A percentile compares a stretch with the other conserved stretches of the same genome.
phyloP scores from a whole-genome alignment of 2,113 vertebrate species.

The Tylochromis polylepis region DNA sequence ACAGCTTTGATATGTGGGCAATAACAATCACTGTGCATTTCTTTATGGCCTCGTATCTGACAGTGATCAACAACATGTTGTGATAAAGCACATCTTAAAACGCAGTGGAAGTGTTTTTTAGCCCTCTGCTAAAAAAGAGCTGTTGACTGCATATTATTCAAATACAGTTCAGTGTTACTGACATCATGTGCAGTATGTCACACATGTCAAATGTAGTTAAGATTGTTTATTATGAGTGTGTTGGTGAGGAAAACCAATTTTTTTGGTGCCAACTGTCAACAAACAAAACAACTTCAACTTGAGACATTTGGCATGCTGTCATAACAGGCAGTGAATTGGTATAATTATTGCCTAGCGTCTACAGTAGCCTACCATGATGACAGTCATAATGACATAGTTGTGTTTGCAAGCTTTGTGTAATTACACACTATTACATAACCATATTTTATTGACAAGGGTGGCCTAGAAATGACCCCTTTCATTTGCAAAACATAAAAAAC shows the following conservation, averaged over 20 bases:
- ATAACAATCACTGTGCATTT: not conserved
- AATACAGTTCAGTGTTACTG: not conserved
- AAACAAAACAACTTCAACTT: not conserved
- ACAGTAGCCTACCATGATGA: not conserved
- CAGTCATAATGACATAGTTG: not conserved
- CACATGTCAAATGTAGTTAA: not conserved
- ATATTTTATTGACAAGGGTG: not conserved
- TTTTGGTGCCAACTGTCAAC: not conserved
- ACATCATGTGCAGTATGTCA: not conserved
- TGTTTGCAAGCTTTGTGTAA: not conserved
- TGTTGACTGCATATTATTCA: not conserved
- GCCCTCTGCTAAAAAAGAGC: not conserved
- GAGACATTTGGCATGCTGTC: not conserved
- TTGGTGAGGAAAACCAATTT: not conserved
- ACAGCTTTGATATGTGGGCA: not conserved
- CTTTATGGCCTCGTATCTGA: not conserved
- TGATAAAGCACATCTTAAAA: slow-evolving; percentile 8
- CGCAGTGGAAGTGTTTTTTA: not conserved
- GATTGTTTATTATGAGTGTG: not conserved
- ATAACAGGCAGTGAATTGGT: not conserved
- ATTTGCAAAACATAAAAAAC: not conserved
- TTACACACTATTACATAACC: not conserved
- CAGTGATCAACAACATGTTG: not conserved
- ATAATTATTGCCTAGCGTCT: not conserved
- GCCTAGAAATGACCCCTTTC: not conserved